Base-by-base conservation (phyloP, 2,797 vertebrate genomes). In the Graptemys geographica region DNA sequence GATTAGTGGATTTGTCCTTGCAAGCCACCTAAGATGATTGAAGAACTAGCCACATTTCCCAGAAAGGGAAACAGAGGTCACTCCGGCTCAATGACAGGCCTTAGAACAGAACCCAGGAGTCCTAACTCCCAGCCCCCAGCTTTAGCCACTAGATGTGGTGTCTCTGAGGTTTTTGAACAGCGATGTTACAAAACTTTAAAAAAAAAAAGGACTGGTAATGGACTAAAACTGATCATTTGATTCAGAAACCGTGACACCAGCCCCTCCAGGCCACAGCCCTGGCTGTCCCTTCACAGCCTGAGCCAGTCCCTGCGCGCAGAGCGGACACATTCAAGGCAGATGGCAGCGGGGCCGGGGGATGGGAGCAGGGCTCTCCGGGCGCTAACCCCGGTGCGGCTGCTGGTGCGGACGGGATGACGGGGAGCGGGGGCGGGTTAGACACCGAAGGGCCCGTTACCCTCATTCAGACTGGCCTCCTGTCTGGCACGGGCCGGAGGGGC, bases 121-220 rank as follows among this genome's bases (percentile, higher is more conserved):
- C 59, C 31, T 2, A 3, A 33, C 59, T 18, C 59, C 59, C 7
- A 33, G 59, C 18, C n/a, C 65, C 65, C n/a, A 18, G 65, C n/a
- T 21, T n/a, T 21, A 37, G 65, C 65, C 8, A 10, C 16, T 21
- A 37, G n/a, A 65, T 8, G 7, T 2, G 33, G 33, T 1, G 16
- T 18, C 62, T 65, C 15, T 4, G 18, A n/a, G 62, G 8, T 16
- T 33, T 69, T 21, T 69, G 16, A n/a, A 21, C 62, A 65, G 33
- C 8, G 1, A n/a, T 2, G 33, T 19, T 10, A 65, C 15, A 5
- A 33, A 18, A 6, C 12, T 8, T 18, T 28, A 5, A 2, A 28
- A 28, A 28, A 16, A 62, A 56, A 57, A 2, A 5, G 13, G 12
- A 19, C 62, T 1, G 7, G 62, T 8, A 10, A 18, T 3, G 33